These are phyloP conservation scores for Tubulanus polymorphus DNA, from an alignment of 2,888 invertebrate genomes.

Conservation along the genomic window DNA sequence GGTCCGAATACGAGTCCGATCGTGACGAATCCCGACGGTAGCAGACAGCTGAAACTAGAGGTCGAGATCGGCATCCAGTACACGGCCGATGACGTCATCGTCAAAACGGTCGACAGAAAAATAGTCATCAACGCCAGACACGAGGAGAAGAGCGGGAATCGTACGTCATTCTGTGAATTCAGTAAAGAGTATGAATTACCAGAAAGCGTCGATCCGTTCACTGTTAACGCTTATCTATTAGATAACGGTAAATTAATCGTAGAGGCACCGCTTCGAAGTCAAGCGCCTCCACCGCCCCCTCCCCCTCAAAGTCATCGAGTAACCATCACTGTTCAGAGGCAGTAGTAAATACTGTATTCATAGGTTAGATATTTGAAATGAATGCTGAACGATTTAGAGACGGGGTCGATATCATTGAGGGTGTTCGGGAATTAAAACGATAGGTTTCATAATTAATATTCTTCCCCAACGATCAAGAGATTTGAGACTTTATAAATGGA, in stretches of 20 bases:
- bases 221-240: constrained; percentile 46
- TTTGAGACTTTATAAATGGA: too few relatives aligned
- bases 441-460: too few relatives aligned
- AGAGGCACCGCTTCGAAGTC: constrained; percentile 50
- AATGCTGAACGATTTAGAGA: too few relatives aligned
- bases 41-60: constrained; percentile 33
- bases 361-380: too few relatives aligned
- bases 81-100: constrained; percentile 47
- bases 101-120: constrained; percentile 50
- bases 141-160: constrained; percentile 44
- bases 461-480: too few relatives aligned
- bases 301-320: too few relatives aligned
- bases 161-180: constrained; percentile 49
- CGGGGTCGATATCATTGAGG: too few relatives aligned
- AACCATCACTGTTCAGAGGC: constrained; percentile 40
- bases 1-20: constrained; percentile 15
- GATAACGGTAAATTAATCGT: constrained; percentile 48
- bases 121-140: constrained; percentile 48
- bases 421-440: too few relatives aligned
- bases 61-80: constrained; percentile 48
- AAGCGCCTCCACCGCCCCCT: constrained; percentile 37
- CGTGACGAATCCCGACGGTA: constrained; percentile 44
- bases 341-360: too few relatives aligned
- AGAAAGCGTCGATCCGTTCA: constrained; percentile 46
- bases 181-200: constrained; percentile 53